Base-by-base conservation (phyloP, 2,888 invertebrate species). In the Mesochorus sp. region DNA sequence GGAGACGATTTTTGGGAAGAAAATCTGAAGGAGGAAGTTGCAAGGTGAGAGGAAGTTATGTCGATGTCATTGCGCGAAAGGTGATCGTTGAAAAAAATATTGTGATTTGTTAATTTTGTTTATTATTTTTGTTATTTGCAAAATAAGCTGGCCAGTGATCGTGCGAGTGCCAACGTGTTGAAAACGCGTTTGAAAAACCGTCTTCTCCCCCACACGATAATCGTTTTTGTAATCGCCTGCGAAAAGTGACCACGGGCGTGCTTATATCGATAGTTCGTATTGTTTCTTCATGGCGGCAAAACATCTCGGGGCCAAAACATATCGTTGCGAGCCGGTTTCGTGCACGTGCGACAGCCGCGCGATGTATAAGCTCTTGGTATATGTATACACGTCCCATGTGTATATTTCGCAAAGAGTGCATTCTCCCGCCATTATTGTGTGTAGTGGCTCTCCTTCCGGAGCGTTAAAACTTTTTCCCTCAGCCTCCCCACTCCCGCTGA, bases 391-490 rank as follows among this genome's bases (percentile, higher is more conserved):
- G 31, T 42, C 8, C 44, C 61, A 51, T 44, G 34, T 12, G 39
- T 61, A 53, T 24, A 62, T 73, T n/a, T 49, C 62, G 61, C 53
- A 71, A 68, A 66, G 61, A 77, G 82, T 83, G 74, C 68, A 82
- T 76, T 81, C 88, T 89, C 88, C 88, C 88, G 88, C 88, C 87
- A 88, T 89, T 86, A 87, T 85, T 79, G 83, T 55, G 80, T 74
- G 80, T 67, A 76, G 81, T 83, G 78, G 81, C 57, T 42, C 21
- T 51, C 34, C 26, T 55, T 70, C 76, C 74, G 64, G 71, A 49
- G 61, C 59, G 17, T 66, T 34, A 61, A 51, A 21, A 51, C 47
- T 34, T 42, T 49, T 64, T 6, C 19, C 42, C 19, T 31, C 53
- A 10, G 21, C 34, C 55, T 57, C 31, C 8, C 31, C 28, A 59